Conservation (phyloP, 2,888 invertebrate genomes). For the Lepas anatifera region DNA sequence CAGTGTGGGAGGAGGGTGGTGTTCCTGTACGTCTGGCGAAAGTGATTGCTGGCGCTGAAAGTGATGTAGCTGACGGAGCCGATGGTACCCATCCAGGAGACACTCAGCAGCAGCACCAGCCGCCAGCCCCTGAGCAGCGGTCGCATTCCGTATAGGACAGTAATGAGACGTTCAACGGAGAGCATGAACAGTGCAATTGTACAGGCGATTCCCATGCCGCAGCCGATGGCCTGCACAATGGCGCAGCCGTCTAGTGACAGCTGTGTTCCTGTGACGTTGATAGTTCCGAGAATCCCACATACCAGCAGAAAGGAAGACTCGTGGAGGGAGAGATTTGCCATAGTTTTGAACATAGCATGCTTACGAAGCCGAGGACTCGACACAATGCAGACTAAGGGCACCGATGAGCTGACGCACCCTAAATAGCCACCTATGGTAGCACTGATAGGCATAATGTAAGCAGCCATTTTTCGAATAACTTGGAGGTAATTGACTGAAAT, state of each 20-base stretch:
- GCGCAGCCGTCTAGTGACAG: not conserved
- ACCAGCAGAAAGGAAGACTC: not conserved
- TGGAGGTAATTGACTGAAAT: too few species aligned
- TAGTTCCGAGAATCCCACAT: not conserved
- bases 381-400: too few species aligned
- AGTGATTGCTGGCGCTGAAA: too few species aligned
- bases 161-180: not conserved
- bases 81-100: not conserved
- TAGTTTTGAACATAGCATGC: not conserved
- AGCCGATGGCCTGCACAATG: not conserved
- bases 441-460: too few species aligned
- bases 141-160: not conserved
- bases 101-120: not conserved
- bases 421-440: too few species aligned
- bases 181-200: not conserved
- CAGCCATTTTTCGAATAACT: too few species aligned
- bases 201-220: not conserved
- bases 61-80: too few species aligned
- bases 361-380: too few species aligned
- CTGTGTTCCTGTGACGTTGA: not conserved
- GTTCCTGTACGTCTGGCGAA: too few species aligned
- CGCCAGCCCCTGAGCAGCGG: not conserved
- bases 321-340: not conserved
- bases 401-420: too few species aligned
- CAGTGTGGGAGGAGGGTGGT: not conserved